Evolutionary conservation across 2,888 invertebrate genomes (phyloP).

Genomic region (Himalopsyche japonica): DNA sequence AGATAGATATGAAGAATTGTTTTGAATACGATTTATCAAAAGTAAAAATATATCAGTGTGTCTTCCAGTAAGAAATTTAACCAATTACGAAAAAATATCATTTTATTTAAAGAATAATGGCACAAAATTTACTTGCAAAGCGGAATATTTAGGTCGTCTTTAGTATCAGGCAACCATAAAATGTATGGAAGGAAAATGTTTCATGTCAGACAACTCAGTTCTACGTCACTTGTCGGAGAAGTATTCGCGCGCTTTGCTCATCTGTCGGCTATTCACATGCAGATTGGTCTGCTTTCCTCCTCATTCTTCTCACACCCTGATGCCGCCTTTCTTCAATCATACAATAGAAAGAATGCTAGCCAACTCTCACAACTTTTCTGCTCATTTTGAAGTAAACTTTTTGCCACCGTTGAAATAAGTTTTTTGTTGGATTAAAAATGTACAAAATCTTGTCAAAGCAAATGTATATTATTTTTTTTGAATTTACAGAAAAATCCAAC

Average conservation of each 20-base stretch:
- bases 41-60: too few relatives aligned
- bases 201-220: neutral
- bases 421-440: too few relatives aligned
- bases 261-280: constrained; percentile 1
- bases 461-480: too few relatives aligned
- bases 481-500: too few relatives aligned
- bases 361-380: neutral
- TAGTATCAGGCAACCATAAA: neutral
- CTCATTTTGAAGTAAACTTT: neutral
- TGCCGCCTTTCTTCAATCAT: neutral
- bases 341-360: neutral
- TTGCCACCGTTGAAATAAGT: too few relatives aligned
- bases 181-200: neutral
- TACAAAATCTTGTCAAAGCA: too few relatives aligned
- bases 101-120: too few relatives aligned
- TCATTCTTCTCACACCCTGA: neutral
- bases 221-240: neutral
- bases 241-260: neutral
- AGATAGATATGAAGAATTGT: too few relatives aligned
- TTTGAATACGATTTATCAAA: too few relatives aligned
- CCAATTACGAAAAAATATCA: too few relatives aligned
- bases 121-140: neutral
- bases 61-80: too few relatives aligned
- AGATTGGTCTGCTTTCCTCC: neutral
- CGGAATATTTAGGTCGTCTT: neutral